Percentiles rank a stretch among this genome's conserved stretches.
Evolutionary conservation across 2,888 invertebrate species (phyloP).

Genomic region (Rugalucina vietnamica): DNA sequence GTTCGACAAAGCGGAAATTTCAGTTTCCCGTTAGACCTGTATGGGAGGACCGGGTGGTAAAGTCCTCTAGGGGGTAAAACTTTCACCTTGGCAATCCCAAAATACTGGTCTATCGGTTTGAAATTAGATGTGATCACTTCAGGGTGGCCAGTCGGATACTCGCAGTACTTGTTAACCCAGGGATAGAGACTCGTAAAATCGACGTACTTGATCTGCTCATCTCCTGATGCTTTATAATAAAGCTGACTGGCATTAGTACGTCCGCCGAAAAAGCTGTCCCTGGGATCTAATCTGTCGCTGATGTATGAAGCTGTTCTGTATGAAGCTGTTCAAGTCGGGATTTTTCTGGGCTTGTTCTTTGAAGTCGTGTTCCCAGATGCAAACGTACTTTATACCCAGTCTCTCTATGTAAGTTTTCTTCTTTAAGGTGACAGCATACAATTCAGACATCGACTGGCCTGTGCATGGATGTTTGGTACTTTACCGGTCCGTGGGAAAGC

Average conservation of each 20-base stretch:
- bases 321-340: conserved; percentile 41
- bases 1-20: conserved; percentile 80
- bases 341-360: conserved; percentile 37
- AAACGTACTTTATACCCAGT: conserved; percentile 42
- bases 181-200: conserved; percentile 66
- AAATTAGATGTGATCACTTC: conserved; percentile 28
- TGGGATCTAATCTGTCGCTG: conserved; percentile 52
- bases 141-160: conserved; percentile 67
- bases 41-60: conserved; percentile 76
- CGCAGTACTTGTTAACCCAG: conserved; percentile 62
- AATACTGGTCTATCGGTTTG: conserved; percentile 33
- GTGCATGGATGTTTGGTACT: conserved; percentile 21
- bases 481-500: conserved; percentile 25
- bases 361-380: conserved; percentile 68
- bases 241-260: conserved; percentile 68
- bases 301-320: conserved; percentile 37
- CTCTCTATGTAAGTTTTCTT: conserved; percentile 14
- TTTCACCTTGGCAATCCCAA: conserved; percentile 44
- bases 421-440: conserved; percentile 23
- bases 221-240: conserved; percentile 43
- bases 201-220: conserved; percentile 65
- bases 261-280: conserved; percentile 74
- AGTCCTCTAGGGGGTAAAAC: conserved; percentile 61
- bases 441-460: conserved; percentile 24
- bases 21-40: too few relatives aligned